Evolutionary conservation across 2,888 invertebrate genomes (phyloP), one percentile per base, ranked within the genome.

Genomic region (Caenorhabditis sinica): DNA sequence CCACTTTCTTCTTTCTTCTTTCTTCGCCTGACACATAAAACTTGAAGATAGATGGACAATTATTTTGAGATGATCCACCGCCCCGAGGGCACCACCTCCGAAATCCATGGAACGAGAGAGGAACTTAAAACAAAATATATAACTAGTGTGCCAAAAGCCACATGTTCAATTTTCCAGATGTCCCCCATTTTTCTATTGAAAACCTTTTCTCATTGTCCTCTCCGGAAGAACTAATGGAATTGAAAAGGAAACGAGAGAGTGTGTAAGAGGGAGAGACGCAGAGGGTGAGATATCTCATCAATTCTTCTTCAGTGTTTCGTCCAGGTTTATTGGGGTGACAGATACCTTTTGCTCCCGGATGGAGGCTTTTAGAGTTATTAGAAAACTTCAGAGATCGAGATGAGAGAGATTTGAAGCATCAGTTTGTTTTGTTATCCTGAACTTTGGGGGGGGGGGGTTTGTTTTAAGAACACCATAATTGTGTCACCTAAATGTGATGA

Each of bases 161-260:
- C 80, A 80, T 80, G 80, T 72, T 80, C 72, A 72, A 72, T 58
- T 72, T 80, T 80, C 80, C 80, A 80, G 80, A 80, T 80, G 80
- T 80, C 58, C 28, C n/a, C 56, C 51, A 25, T 79, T 56, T 56
- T 15, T 60, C 56, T 61, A 15, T 17, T n/a, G 1, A 20, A 49
- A 28, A 30, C 20, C 11, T 68, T 53, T 68, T 66, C 53, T 75
- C 66, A 43, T 49, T 68, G 49, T 56, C 23, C 56, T 61, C n/a
- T 30, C 58, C 60, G 69, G 71, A 73, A 36, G 33, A 72, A 58
- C 73, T 75, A 71, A 75, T 75, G 71, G 71, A 82, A 79, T 30
- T 56, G 77, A 63, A 69, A 68, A 28, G 20, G 49, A 63, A 25
- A 40, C 17, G 73, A 4, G 53, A 81, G 69, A 82, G 43, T 69